These are phyloP conservation scores for Premnoplex brunnescens DNA, from an alignment of 2,797 vertebrate genomes.

Conservation along the genomic window DNA sequence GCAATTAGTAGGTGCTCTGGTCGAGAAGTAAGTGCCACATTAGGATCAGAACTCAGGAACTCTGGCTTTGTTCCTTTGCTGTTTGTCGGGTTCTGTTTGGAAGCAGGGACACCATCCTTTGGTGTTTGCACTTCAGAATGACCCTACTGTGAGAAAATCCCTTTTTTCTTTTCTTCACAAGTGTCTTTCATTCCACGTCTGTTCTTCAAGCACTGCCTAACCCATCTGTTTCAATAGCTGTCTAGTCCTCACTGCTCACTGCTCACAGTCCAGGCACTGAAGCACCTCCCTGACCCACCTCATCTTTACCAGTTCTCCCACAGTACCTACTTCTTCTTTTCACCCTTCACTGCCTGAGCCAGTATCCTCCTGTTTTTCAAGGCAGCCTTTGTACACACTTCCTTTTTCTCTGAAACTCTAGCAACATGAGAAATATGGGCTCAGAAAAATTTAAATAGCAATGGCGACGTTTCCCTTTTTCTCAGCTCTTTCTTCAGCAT, in stretches of 20 bases:
- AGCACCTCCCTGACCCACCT: slow-evolving; percentile 1
- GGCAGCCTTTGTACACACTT: slow-evolving; percentile 31
- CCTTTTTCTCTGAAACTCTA: slow-evolving; percentile 51
- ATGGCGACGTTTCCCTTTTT: not conserved
- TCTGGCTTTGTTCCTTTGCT: not conserved
- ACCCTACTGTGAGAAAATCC: not conserved
- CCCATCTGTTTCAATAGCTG: not conserved
- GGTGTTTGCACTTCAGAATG: not conserved
- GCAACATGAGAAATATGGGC: not conserved
- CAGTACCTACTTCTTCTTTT: slow-evolving; percentile 56
- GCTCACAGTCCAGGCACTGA: not conserved
- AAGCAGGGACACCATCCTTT: not conserved
- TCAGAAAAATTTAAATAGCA: not conserved
- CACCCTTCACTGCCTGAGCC: slow-evolving; percentile 20
- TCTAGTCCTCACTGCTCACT: not conserved
- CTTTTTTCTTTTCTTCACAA: not conserved
- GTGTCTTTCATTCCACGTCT: not conserved
- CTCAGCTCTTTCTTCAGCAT: not conserved
- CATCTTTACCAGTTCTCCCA: slow-evolving; percentile 1
- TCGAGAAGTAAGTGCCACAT: not conserved
- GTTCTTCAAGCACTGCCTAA: not conserved
- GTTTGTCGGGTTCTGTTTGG: not conserved
- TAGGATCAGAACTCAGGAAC: not conserved
- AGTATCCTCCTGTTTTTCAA: slow-evolving; percentile 18
- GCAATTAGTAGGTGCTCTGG: not conserved